Evolutionary conservation across 2,888 invertebrate genomes (phyloP), one percentile per base, ranked within the genome.

Genomic region (Cremastinae sp.): DNA sequence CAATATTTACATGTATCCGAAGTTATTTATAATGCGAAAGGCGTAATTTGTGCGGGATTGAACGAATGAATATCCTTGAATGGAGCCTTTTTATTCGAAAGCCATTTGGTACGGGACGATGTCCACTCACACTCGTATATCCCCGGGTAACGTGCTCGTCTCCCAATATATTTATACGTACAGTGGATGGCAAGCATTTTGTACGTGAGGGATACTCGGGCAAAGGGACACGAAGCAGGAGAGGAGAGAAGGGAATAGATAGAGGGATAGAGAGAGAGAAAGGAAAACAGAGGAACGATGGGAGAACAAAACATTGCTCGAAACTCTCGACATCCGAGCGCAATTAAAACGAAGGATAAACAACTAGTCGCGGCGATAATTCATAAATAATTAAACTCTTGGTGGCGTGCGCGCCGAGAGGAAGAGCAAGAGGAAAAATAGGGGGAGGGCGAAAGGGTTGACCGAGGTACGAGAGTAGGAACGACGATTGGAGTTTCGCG

Each of bases 341-440:
- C 69, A 77, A 77, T 73, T 77, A 77, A 77, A 77, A 77, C 76
- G 65, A 73, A 73, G 65, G 64, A 77, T 77, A 77, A 77, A 77
- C 73, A 77, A 77, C 76, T 77, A 77, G 76, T 70, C 69, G 61
- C 28, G 65, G 73, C 70, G 73, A 77, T 77, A 73, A 77, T 77
- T 77, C 76, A 77, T 77, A 73, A 70, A 77, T 77, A 77, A 77
- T 77, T 77, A 77, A 77, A 77, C 73, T 73, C 73, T 70, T 65
- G 65, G 59, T 62, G 20, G 70, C 53, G 54, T 59, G 47, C 54
- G 41, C 41, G 51, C 28, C 53, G 54, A 4, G 12, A 53, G 71
- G 56, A 38, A 43, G 53, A 41, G 53, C 4, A 7, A 47, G 47
- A 47, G 18, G 28, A n/a, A n/a, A 34, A 12, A 12, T 20, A 9